phyloP scores from a whole-genome alignment of 92 coral and sea anemone species.

The Porites cylindrica region DNA sequence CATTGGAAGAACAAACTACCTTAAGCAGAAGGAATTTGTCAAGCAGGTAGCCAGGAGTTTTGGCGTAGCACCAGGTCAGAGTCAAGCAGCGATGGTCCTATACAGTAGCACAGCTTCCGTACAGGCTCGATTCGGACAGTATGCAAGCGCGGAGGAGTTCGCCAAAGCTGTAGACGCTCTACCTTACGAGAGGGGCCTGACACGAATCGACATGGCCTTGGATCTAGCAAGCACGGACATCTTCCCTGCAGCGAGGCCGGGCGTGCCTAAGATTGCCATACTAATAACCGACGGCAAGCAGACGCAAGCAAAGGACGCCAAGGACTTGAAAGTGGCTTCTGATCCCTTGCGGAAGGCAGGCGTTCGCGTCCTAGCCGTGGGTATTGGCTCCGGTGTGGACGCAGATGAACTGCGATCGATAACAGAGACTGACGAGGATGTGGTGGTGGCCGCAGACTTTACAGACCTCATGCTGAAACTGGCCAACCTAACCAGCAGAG shows the following conservation, averaged over 20 bases:
- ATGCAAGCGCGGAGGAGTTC: conserved; percentile 28
- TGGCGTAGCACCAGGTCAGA: conserved; percentile 43
- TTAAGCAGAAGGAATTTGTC: conserved; percentile 57
- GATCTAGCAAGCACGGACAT: conserved; percentile 23
- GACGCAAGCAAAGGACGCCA: conserved; percentile 18
- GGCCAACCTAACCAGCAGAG: no score
- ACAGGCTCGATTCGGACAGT: conserved; percentile 32
- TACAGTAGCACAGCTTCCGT: conserved; percentile 56
- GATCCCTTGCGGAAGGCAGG: conserved; percentile 30
- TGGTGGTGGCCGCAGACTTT: background rate
- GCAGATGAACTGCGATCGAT: conserved; percentile 23
- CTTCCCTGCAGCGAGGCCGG: conserved; percentile 46
- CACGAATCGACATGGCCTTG: conserved; percentile 58
- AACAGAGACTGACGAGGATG: background rate
- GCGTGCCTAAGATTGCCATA: conserved; percentile 52
- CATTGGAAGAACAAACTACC: conserved; percentile 28
- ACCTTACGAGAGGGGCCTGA: conserved; percentile 19
- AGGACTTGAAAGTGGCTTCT: conserved; percentile 24
- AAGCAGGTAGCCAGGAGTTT: conserved; percentile 47
- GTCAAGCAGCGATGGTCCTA: conserved; percentile 57
- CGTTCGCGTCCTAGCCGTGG: conserved; percentile 46
- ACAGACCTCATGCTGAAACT: no score
- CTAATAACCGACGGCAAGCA: conserved; percentile 63
- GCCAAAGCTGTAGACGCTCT: conserved; percentile 38
- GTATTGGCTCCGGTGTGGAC: conserved; percentile 48